Evolutionary conservation across 2,888 invertebrate species (phyloP).

Genomic region (Oxycera nigricornis): DNA sequence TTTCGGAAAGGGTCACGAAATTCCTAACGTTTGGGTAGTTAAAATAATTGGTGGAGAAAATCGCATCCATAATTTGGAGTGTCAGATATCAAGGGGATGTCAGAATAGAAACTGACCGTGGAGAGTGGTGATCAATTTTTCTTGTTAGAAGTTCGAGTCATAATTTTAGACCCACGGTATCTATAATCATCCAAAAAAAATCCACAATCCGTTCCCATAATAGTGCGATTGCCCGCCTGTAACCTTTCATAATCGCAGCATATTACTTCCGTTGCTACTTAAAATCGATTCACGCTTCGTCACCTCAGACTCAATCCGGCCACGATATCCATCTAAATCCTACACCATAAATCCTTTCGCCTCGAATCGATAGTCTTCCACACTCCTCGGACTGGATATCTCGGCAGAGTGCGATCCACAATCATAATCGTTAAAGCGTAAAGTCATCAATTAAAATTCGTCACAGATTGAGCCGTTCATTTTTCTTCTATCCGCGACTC

Average conservation of each 20-base stretch:
- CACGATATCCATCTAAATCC: neutral
- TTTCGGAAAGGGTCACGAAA: neutral
- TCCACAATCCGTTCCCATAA: neutral
- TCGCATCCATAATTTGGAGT: neutral
- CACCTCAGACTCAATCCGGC: neutral
- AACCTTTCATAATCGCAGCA: neutral
- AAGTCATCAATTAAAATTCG: conserved; percentile 41
- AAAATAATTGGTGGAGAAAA: conserved; percentile 6
- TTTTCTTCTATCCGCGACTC: neutral
- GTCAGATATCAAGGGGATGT: no score
- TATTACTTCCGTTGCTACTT: conserved; percentile 10
- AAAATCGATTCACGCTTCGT: neutral
- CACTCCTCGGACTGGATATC: neutral
- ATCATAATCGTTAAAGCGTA: conserved; percentile 35
- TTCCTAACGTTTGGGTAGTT: conserved; percentile 12
- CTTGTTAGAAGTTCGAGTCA: neutral
- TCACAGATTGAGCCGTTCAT: conserved; percentile 25
- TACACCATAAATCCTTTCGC: neutral
- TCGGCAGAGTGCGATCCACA: conserved; percentile 8
- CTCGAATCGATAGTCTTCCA: neutral
- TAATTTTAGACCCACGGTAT: neutral
- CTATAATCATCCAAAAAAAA: neutral
- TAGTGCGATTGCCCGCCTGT: neutral
- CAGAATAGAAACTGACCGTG: no score
- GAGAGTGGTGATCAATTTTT: neutral